Evolutionary conservation across 2,888 invertebrate genomes (phyloP), one percentile per base, ranked within the genome.

Genomic region (Oxyscelio sp.): DNA sequence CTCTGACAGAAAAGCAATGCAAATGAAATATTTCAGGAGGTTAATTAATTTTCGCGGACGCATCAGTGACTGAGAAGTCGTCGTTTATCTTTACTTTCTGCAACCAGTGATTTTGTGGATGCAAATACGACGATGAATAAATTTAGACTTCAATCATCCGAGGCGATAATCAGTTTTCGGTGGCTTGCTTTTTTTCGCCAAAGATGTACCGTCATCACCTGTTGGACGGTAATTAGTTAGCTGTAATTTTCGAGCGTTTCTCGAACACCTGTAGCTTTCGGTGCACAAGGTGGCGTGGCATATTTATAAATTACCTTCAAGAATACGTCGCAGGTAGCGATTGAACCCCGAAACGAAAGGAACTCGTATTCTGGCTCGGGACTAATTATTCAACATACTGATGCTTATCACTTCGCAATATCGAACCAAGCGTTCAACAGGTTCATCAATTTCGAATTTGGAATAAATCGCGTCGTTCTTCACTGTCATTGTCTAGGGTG

Each of bases 191-290:
- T 84, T 79, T 71, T 80, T 80, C 61, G 71, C 71, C 45, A 58
- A 74, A 56, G 78, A 83, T 68, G 80, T 79, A 83, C 75, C 84
- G 81, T 89, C 87, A 85, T 89, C 89, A 89, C 89, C 89, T 90
- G 90, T 89, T 89, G 87, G 85, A 77, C 63, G 61, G 84, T 89
- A 90, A 90, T 90, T 90, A 90, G 87, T 87, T 79, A 84, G 66
- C 75, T 82, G 85, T 87, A 88, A 89, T 89, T 89, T 89, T 80
- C 54, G 74, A 82, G 48, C 70, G 80, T 70, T 71, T 58, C 66
- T 65, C 80, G 85, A 82, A 83, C 89, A 89, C 89, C 89, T 89
- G 89, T 83, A 83, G 83, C 83, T 83, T 85, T 83, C 71, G 78
- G 74, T 73, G 77, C 74, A 81, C 79, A 83, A 78, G 83, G 75